phyloP scores from a whole-genome alignment of 1,140 invertebrate species.

The Pinna nobilis region DNA sequence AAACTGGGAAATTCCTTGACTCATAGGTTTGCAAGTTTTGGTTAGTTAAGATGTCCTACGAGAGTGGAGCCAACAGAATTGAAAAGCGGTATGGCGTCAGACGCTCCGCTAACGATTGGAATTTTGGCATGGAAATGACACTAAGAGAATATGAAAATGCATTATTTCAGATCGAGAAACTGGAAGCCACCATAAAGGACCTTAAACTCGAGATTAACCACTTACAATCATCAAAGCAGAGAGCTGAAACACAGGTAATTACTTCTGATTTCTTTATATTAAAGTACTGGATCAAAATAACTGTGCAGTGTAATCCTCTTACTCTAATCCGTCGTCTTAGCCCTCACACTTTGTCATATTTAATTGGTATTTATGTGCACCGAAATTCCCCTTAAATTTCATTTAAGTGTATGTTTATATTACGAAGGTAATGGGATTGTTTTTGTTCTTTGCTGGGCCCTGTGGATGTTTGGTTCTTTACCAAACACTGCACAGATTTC shows the following conservation, averaged over 20 bases:
- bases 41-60: background rate
- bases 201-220: conserved; percentile 62
- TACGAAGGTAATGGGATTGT: background rate
- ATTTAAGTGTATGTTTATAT: background rate
- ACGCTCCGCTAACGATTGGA: background rate
- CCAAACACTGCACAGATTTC: no score
- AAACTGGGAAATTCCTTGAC: no score
- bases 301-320: no score
- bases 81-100: conserved; percentile 13
- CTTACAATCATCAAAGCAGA: conserved; percentile 54
- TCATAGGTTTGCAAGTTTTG: no score
- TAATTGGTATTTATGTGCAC: no score
- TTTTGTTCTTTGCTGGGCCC: no score
- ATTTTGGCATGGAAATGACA: conserved; percentile 48
- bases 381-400: no score
- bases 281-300: background rate
- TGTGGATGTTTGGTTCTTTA: no score
- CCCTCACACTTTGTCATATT: no score
- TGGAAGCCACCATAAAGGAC: conserved; percentile 62
- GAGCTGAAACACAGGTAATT: conserved; percentile 60
- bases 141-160: conserved; percentile 55
- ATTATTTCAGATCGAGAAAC: conserved; percentile 67
- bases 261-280: background rate
- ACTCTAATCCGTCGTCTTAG: no score
- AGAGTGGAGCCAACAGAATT: conserved; percentile 3